Conservation (phyloP, 2,797 vertebrate genomes). For the Megaceryle alcyon region DNA sequence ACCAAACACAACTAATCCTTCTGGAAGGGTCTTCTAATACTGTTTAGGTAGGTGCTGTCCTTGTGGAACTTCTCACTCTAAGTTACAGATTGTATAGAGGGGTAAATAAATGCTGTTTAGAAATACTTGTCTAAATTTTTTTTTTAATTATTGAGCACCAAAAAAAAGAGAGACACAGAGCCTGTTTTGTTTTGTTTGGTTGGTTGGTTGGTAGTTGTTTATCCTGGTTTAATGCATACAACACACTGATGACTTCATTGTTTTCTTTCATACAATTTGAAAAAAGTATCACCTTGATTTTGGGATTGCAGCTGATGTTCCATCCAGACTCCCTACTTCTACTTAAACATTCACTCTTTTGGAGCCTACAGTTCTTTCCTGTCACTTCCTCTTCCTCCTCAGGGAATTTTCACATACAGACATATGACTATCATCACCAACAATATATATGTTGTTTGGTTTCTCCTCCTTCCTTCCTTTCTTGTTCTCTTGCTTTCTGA, state of each 20-base stretch:
- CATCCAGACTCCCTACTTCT: neutral
- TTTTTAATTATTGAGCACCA: neutral
- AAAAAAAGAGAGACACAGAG: neutral
- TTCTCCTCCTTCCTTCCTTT: neutral
- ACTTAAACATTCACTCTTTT: neutral
- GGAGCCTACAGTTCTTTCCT: neutral
- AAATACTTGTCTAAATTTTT: neutral
- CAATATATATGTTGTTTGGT: neutral
- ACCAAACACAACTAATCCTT: neutral
- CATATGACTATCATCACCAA: neutral
- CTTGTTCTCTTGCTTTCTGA: neutral
- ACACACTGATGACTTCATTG: neutral
- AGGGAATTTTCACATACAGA: neutral
- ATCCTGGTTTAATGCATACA: neutral
- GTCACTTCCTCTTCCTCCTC: neutral
- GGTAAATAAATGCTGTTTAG: neutral
- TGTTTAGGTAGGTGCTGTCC: neutral
- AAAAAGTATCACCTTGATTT: neutral
- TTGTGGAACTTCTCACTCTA: neutral
- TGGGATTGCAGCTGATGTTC: neutral
- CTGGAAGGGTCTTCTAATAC: neutral
- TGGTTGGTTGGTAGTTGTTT: neutral
- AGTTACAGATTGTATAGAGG: neutral
- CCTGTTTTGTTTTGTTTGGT: neutral
- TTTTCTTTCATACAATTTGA: neutral